Evolutionary conservation across 2,797 vertebrate genomes (phyloP), one percentile per base, ranked within the genome.

Genomic region (Falco naumanni): DNA sequence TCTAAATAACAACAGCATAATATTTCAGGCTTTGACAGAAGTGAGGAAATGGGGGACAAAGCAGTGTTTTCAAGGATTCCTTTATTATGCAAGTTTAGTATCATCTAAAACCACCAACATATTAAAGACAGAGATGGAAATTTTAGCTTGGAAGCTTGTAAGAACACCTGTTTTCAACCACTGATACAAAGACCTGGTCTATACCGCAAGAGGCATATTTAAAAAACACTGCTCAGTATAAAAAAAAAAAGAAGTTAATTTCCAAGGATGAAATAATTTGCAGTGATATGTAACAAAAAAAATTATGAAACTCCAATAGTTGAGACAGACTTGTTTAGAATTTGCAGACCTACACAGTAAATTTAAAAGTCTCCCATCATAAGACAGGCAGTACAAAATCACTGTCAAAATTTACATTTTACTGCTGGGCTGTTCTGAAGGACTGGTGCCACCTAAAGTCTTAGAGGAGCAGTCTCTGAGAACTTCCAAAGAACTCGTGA

Each of bases 221-320:
- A 82, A 94, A 97, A 97, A 90, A 69, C 39, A 72, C 53, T n/a
- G 61, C 39, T 89, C 41, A 64, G 76, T 87, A 89, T 82, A 71
- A 89, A 91, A 95, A 60, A 87, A 39, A 61, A 83, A 88, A 84
- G n/a, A n/a, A 31, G 20, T 78, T n/a, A 59, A 64, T 34, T 93
- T 87, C 34, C 76, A 87, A 63, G 13, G 68, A 76, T 39, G 53
- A 91, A 96, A 92, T 95, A 95, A 92, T 91, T 94, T 89, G 97
- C 63, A 83, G 65, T 15, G 18, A 89, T 75, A 77, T 3, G 33
- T 47, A 68, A 91, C 26, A 43, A 90, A 68, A 59, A 61, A 39
- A 25, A 41, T 7, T 20, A 50, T 0, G 33, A 60, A 83, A 93
- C 91, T 45, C 10, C 3, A 86, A 47, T 48, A 89, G 41, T 74